Percentiles rank a stretch among this genome's conserved stretches.
Conservation (phyloP, 1,140 invertebrate genomes). For the Macrocentrus cingulum region DNA sequence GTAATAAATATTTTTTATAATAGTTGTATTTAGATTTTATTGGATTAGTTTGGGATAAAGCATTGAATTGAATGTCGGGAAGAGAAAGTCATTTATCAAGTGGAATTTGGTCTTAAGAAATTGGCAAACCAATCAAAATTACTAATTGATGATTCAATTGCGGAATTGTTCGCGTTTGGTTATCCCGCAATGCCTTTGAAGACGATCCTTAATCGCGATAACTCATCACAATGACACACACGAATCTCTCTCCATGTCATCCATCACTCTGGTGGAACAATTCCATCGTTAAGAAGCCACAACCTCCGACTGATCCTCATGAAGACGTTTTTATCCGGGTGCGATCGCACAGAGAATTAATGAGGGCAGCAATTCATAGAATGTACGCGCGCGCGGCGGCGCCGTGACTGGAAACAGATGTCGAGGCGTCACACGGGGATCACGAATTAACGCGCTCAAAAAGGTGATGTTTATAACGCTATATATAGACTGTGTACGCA, state of each 20-base stretch:
- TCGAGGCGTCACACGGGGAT: constrained; percentile 8
- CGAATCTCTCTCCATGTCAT: neutral
- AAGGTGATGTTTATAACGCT: neutral
- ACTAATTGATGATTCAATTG: no score
- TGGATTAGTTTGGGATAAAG: no score
- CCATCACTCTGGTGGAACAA: no score
- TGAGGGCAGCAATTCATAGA: constrained; percentile 11
- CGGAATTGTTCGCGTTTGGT: no score
- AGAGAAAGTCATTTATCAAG: no score
- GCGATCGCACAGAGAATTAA: constrained; percentile 11
- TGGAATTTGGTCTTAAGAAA: no score
- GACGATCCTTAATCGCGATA: no score
- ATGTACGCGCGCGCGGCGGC: constrained; percentile 7
- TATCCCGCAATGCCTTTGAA: no score
- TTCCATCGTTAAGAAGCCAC: constrained; percentile 5
- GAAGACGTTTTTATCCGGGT: constrained; percentile 13
- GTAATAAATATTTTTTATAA: no score
- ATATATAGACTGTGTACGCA: neutral
- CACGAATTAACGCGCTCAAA: constrained; percentile 14
- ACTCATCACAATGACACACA: neutral
- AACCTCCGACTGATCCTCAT: constrained; percentile 4
- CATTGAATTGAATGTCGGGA: no score
- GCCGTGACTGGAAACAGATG: constrained; percentile 23
- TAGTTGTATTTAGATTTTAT: no score
- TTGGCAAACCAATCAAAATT: no score